Base-by-base conservation (phyloP, 2,113 vertebrate genomes). In the Vireo altiloquus region DNA sequence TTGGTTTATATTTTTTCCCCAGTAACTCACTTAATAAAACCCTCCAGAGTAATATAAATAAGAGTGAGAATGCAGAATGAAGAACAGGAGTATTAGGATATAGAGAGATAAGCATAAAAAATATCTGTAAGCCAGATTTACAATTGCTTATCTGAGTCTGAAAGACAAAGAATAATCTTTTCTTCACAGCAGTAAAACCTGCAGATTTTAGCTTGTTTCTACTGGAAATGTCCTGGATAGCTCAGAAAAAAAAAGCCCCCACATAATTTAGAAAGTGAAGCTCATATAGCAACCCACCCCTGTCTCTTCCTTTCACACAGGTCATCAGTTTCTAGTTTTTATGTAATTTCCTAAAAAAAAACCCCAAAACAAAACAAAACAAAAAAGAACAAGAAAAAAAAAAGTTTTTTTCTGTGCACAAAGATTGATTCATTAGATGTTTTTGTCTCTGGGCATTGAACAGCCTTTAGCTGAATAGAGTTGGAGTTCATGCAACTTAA, bases 391-490 rank as follows among this genome's bases (percentile, higher is more conserved):
- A 44, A 40, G 6, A 20, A 54, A 78, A 79, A 40, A 14, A 49
- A n/a, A 19, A 18, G 54, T 80, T 70, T 87, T 87, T 56, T 79
- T 39, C 65, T 71, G 47, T 37, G 44, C 57, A 90, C 63, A 85
- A 92, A 76, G 78, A 71, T 76, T 33, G 85, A 94, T 93, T 95
- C 75, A 90, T 92, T 60, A 68, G 49, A 82, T n/a, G 37, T 11
- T 70, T 78, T 82, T 84, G 52, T 75, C 57, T 92, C 70, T 63
- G 89, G 63, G 57, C 69, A 71, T 27, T 44, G 66, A 80, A 63
- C 24, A 71, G 68, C n/a, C 37, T 87, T 88, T 46, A 40, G 66
- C 46, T 72, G 82, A 93, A 92, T 25, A 27, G 66, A 80, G 27
- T 17, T 60, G 53, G 39, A 86, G 19, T 35, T 66, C 71, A 68